Evolutionary conservation across 2,113 vertebrate genomes (phyloP).

Genomic region (Silurus meridionalis): DNA sequence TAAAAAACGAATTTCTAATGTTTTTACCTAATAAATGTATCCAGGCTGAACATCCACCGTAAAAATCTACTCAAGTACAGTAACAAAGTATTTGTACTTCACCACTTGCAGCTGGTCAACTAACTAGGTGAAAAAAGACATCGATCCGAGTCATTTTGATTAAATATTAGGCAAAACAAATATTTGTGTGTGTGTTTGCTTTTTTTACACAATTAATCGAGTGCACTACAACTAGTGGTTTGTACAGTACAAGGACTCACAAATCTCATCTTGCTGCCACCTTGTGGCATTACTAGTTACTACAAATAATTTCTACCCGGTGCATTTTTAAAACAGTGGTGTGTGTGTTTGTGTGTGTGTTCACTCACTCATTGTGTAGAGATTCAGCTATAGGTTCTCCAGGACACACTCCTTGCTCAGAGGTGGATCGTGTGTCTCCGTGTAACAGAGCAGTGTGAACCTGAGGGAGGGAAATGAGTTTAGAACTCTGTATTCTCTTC

Average conservation of each 20-base stretch:
- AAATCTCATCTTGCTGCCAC: neutral
- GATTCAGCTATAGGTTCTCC: neutral
- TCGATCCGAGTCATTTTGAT: neutral
- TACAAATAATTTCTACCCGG: neutral
- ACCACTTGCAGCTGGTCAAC: neutral
- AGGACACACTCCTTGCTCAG: neutral
- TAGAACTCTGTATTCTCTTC: no score
- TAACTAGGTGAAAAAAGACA: neutral
- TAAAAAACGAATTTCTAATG: no score
- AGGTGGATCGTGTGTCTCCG: neutral
- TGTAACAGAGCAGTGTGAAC: neutral
- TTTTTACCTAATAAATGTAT: no score
- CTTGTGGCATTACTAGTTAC: neutral
- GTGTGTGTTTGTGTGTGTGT: neutral
- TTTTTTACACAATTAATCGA: neutral
- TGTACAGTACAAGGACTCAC: neutral
- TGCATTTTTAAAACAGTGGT: neutral
- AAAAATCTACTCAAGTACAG: no score
- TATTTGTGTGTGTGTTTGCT: neutral
- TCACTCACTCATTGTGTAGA: neutral
- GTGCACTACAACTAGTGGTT: neutral
- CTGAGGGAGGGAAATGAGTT: neutral
- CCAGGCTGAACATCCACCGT: no score
- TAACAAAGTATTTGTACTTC: no score
- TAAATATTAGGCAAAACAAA: no score